Percentiles rank a stretch among this genome's conserved stretches.
Evolutionary conservation across 1,140 invertebrate genomes (phyloP).

Genomic region (Drosophila melanogaster): Release_6_plus_ISO1_MT NC_004354.4:1172501-1173000

Average conservation of each 20-base stretch:
- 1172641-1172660: constrained; percentile 15
- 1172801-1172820: neutral
- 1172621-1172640: constrained; percentile 6
- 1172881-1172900: neutral
- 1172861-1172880: neutral
- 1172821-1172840: too few species aligned
- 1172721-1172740: constrained; percentile 38
- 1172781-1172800: neutral
- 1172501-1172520: constrained; percentile 37
- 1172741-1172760: constrained; percentile 5
- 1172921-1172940: neutral
- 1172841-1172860: too few species aligned
- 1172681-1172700: constrained; percentile 46
- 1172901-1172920: neutral
- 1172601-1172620: constrained; percentile 18
- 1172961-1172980: too few species aligned
- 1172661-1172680: constrained; percentile 5
- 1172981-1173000: neutral
- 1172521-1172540: neutral
- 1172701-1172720: constrained; percentile 40
- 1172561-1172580: constrained; percentile 37
- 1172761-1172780: neutral
- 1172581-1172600: neutral
- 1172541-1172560: constrained; percentile 34
- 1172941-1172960: neutral